phyloP scores from a whole-genome alignment of 2,113 vertebrate genomes.

The Phylloscopus trochiloides region DNA sequence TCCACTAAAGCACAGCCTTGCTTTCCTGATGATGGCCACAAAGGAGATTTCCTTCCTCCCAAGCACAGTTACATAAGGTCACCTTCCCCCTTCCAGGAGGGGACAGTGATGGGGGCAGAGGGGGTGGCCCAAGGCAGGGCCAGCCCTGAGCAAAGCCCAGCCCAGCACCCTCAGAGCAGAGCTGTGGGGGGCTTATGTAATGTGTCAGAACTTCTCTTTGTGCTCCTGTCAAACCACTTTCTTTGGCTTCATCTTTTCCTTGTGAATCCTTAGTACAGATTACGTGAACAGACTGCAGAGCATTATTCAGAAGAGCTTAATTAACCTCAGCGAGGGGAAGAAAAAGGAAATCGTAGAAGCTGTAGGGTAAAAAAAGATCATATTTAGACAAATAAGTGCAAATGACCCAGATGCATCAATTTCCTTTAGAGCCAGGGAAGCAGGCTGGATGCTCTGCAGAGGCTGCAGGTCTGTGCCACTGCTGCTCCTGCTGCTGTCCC shows the following conservation, averaged over 20 bases:
- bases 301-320: constrained; percentile 25
- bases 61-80: background rate
- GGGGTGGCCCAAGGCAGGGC: background rate
- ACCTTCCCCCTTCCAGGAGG: background rate
- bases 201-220: background rate
- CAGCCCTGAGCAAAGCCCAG: background rate
- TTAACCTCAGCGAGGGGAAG: constrained; percentile 31
- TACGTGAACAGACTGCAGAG: constrained; percentile 26
- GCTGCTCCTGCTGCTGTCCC: background rate
- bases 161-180: background rate
- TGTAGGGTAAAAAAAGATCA: constrained; percentile 46
- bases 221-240: constrained; percentile 16
- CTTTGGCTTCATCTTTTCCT: background rate
- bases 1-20: background rate
- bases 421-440: background rate
- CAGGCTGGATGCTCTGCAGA: background rate
- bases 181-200: background rate
- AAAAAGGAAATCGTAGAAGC: background rate
- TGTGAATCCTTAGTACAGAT: background rate
- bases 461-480: background rate
- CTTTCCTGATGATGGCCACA: background rate
- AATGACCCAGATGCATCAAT: constrained; percentile 48
- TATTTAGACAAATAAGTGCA: constrained; percentile 53
- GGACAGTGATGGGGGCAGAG: background rate
- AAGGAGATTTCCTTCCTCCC: background rate